Evolutionary conservation across 1,140 invertebrate species (phyloP).

Genomic region (Pseudobourletiella spinata): DNA sequence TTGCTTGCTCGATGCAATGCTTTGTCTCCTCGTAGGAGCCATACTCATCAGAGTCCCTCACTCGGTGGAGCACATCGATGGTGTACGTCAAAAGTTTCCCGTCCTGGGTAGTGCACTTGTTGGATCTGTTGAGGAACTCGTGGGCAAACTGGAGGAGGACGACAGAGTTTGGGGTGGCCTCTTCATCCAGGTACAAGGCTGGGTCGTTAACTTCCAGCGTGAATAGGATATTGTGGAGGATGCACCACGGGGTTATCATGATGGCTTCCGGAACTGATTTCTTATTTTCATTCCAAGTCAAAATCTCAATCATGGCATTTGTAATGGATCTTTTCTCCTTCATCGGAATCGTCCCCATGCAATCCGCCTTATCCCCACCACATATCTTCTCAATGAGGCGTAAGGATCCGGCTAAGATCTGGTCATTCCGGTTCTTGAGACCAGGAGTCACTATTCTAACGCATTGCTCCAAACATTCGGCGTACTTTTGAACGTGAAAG

Average conservation of each 20-base stretch:
- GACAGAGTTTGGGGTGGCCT: slow-evolving; percentile 61
- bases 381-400: slow-evolving; percentile 20
- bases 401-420: slow-evolving; percentile 1
- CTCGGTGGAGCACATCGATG: slow-evolving; percentile 58
- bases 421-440: slow-evolving; percentile 3
- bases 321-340: slow-evolving; percentile 6
- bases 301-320: slow-evolving; percentile 11
- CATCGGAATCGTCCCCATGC: not conserved
- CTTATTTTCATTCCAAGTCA: slow-evolving; percentile 16
- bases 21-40: slow-evolving; percentile 39
- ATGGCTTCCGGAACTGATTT: not conserved
- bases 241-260: slow-evolving; percentile 26
- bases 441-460: slow-evolving; percentile 11
- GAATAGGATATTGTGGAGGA: slow-evolving; percentile 28
- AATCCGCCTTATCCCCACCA: not conserved
- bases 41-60: slow-evolving; percentile 42
- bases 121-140: slow-evolving; percentile 53
- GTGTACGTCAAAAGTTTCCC: slow-evolving; percentile 68
- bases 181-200: slow-evolving; percentile 40
- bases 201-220: slow-evolving; percentile 25
- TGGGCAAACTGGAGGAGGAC: slow-evolving; percentile 72
- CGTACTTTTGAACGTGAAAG: slow-evolving; percentile 9
- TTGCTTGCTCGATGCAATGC: slow-evolving; percentile 74
- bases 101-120: slow-evolving; percentile 61
- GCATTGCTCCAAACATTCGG: slow-evolving; percentile 20